These are phyloP conservation scores for Rhinoptilus africanus DNA, from an alignment of 2,113 vertebrate genomes.

Conservation along the genomic window DNA sequence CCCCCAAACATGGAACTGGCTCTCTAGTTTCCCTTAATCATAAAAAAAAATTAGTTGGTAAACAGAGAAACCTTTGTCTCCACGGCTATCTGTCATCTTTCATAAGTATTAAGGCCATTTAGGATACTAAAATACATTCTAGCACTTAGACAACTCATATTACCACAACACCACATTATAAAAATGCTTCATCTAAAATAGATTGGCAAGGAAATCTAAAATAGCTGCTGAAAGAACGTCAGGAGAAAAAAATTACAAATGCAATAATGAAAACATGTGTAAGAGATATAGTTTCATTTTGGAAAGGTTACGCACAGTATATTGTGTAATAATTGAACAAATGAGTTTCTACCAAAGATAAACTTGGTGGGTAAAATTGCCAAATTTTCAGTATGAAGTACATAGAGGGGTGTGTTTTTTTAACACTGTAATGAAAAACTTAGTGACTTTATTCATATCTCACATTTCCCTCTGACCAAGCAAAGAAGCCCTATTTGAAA, in stretches of 20 bases:
- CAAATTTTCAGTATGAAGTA: not conserved
- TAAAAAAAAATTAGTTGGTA: not conserved
- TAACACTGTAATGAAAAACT: not conserved
- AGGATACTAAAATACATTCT: conserved; percentile 28
- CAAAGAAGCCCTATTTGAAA: not conserved
- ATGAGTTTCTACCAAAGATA: conserved; percentile 26
- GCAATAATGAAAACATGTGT: conserved; percentile 39
- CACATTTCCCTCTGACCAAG: not conserved
- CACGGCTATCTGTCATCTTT: conserved; percentile 26
- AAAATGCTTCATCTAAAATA: conserved; percentile 40
- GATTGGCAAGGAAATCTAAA: conserved; percentile 53
- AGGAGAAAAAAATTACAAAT: conserved; percentile 8
- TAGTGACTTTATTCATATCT: not conserved
- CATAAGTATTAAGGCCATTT: conserved; percentile 26
- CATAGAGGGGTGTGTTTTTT: not conserved
- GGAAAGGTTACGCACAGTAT: not conserved
- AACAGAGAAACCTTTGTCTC: conserved; percentile 9
- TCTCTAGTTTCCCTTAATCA: not conserved
- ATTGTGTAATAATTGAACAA: conserved; percentile 37
- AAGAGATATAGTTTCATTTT: conserved; percentile 46
- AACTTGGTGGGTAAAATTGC: not conserved
- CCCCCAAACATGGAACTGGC: not conserved
- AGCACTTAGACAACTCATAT: conserved; percentile 34
- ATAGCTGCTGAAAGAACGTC: conserved; percentile 42
- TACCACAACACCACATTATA: conserved; percentile 1